These are phyloP conservation scores for Chionis minor DNA, from an alignment of 2,113 vertebrate species.

Conservation along the genomic window DNA sequence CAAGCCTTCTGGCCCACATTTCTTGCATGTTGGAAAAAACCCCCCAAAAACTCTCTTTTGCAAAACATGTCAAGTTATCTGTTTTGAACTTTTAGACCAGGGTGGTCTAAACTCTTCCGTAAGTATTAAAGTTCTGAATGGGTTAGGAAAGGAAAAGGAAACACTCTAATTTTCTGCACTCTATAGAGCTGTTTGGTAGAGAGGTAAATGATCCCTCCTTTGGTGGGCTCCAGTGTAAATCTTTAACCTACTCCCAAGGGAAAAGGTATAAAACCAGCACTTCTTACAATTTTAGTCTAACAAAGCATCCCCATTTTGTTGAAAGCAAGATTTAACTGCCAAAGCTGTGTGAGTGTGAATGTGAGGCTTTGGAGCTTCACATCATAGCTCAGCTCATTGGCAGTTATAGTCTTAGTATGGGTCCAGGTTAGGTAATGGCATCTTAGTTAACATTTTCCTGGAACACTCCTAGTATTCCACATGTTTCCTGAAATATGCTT, in stretches of 20 bases:
- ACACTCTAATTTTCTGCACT: not conserved
- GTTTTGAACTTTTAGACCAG: not conserved
- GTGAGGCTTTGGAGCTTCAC: not conserved
- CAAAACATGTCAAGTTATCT: not conserved
- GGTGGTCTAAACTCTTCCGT: not conserved
- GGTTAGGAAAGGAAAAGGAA: not conserved
- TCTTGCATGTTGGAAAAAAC: not conserved
- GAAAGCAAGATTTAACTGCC: not conserved
- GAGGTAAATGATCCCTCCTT: not conserved
- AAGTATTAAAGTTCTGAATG: not conserved
- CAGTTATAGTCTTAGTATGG: not conserved
- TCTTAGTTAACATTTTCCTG: slow-evolving; percentile 27
- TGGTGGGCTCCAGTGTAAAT: not conserved
- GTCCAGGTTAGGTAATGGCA: not conserved
- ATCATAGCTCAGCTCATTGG: not conserved
- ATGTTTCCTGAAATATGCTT: not conserved
- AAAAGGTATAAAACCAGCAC: not conserved
- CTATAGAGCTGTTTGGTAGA: not conserved
- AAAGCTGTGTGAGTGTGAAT: not conserved
- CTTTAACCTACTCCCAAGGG: not conserved
- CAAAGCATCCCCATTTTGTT: not conserved
- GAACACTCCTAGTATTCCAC: not conserved
- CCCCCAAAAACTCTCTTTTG: not conserved
- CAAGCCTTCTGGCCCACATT: not conserved
- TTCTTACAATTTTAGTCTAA: not conserved